Base-by-base conservation (phyloP, 2,888 invertebrate genomes). In the Yponomeuta malinellus region DNA sequence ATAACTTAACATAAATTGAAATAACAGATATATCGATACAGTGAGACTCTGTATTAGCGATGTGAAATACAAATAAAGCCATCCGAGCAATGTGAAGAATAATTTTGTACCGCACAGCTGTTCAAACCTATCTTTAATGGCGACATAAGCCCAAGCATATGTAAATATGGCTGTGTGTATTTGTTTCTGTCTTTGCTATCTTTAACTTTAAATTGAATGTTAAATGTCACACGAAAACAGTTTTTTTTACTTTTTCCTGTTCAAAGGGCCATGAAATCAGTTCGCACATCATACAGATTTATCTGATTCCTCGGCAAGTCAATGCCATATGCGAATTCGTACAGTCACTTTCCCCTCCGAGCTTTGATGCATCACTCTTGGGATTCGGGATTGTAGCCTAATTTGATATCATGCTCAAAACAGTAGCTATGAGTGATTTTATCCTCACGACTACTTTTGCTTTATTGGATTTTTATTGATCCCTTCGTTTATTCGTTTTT, bases 331-430 rank as follows among this genome's bases (percentile, higher is more conserved):
- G 52, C 5, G 33, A 33, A 68, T 68, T 71, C 43, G 52, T 52
- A 31, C 52, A 15, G 59, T 52, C 37, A 68, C 29, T 52, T 10
- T 23, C 72, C 74, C 72, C 76, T 73, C 76, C 73, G 74, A 74
- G 78, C 82, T 83, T 84, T 83, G 84, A 85, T 82, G 77, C 81
- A 81, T 80, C 75, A 77, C 79, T 80, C 77, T 76, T 77, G 84
- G 83, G 80, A 82, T 77, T 74, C 77, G 78, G 80, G 78, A 78
- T 81, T 80, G 78, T 75, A 76, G 78, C 78, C 73, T 83, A 82
- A 84, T 84, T 85, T 83, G 80, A 83, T 81, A 79, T 80, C 77
- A 74, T 78, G 79, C 78, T 82, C 82, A 81, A 81, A 83, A 82
- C 79, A 81, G 76, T 68, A 48, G 12, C 70, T 63, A 15, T 9